phyloP scores from a whole-genome alignment of 2,797 vertebrate species.

The Salmo trutta region DNA sequence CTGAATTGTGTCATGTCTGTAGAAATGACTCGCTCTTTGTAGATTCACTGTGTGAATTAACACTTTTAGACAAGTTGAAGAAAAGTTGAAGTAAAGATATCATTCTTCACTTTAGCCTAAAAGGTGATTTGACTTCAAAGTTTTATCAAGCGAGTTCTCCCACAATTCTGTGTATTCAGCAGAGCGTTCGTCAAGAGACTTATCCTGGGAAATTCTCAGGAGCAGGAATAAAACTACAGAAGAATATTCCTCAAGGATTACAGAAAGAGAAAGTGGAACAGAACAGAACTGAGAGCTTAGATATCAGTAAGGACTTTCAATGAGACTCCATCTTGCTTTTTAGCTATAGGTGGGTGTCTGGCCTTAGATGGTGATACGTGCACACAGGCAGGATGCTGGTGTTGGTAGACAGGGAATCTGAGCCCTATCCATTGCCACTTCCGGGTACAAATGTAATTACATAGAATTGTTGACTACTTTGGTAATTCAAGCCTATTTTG shows the following conservation, averaged over 20 bases:
- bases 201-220: conserved; percentile 57
- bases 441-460: conserved; percentile 72
- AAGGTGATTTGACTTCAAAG: conserved; percentile 20
- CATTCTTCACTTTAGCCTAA: conserved; percentile 19
- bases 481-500: conserved; percentile 63
- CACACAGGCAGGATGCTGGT: conserved; percentile 39
- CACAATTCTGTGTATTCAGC: conserved; percentile 44
- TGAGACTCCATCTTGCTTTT: conserved; percentile 48
- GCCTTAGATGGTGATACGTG: conserved; percentile 24
- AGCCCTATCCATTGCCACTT: conserved; percentile 69
- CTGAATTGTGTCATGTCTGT: conserved; percentile 47
- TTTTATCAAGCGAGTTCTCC: conserved; percentile 11
- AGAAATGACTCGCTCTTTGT: not conserved
- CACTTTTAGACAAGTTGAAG: conserved; percentile 3
- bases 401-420: conserved; percentile 57
- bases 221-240: conserved; percentile 40
- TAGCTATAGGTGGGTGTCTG: conserved; percentile 5
- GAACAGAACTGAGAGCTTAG: conserved; percentile 39
- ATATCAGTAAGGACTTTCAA: conserved; percentile 48
- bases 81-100: not conserved
- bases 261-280: conserved; percentile 17
- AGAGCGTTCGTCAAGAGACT: conserved; percentile 57
- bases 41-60: conserved; percentile 36
- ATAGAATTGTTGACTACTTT: conserved; percentile 62
- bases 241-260: conserved; percentile 45